These are phyloP conservation scores for Nasua narica DNA, from an alignment of 2,797 vertebrate genomes.

Conservation along the genomic window DNA sequence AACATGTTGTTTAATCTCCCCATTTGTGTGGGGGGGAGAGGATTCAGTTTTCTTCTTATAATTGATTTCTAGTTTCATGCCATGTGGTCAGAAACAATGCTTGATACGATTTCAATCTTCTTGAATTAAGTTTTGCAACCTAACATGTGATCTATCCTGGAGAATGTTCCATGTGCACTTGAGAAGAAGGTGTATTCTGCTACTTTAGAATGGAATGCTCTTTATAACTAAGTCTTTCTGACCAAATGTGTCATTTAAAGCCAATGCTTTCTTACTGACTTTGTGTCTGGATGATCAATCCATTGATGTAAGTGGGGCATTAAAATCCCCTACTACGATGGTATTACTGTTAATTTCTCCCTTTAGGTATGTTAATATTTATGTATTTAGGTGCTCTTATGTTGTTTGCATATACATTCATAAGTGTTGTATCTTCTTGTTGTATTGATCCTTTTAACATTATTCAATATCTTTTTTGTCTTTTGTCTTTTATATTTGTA, in stretches of 20 bases:
- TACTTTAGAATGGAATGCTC: not conserved
- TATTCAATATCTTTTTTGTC: not conserved
- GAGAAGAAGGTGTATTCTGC: not conserved
- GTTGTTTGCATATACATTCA: not conserved
- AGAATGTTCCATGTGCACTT: not conserved
- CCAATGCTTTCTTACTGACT: not conserved
- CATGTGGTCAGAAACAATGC: not conserved
- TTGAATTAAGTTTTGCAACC: not conserved
- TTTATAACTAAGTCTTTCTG: not conserved
- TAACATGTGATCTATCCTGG: not conserved
- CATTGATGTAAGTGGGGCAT: not conserved
- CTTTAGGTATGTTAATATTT: not conserved
- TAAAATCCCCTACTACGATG: not conserved
- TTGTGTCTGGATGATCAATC: not conserved
- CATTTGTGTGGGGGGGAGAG: not conserved
- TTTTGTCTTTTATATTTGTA: not conserved
- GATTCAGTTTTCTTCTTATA: not conserved
- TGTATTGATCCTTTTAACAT: not conserved
- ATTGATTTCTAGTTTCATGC: not conserved
- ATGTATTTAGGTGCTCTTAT: not conserved
- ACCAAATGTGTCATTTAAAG: not conserved
- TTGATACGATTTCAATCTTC: not conserved
- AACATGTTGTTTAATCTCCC: not conserved
- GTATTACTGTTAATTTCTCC: not conserved
- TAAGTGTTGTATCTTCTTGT: not conserved